A percentile compares a stretch with the other conserved stretches of the same genome.
Evolutionary conservation across 2,888 invertebrate genomes (phyloP).

Genomic region (Glaucopsyche alexis): DNA sequence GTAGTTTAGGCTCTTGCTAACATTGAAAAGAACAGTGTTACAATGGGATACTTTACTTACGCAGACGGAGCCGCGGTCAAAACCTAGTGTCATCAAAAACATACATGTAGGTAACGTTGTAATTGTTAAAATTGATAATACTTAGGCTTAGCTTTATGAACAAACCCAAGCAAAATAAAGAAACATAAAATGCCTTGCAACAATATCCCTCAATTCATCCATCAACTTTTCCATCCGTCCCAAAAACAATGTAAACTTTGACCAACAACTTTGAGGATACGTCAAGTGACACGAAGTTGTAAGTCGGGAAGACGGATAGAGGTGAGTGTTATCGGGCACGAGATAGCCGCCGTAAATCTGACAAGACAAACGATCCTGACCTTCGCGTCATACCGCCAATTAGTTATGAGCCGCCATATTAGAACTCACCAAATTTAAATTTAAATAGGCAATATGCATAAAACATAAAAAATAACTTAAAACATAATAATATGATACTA

Average conservation of each 20-base stretch:
- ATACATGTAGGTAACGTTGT: no score
- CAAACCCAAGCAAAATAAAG: not conserved
- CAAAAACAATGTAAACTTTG: not conserved
- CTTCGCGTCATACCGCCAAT: constrained; percentile 47
- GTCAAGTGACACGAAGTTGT: not conserved
- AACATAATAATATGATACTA: no score
- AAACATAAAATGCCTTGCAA: not conserved
- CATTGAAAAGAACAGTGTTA: no score
- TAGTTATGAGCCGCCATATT: constrained; percentile 38
- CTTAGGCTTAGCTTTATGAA: no score
- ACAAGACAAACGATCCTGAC: constrained; percentile 66
- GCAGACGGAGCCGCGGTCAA: no score
- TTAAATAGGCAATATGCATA: no score
- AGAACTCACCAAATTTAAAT: not conserved
- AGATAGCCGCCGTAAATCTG: constrained; percentile 70
- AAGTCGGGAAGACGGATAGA: constrained; percentile 19
- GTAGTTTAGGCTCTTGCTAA: no score
- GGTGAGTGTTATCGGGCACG: constrained; percentile 48
- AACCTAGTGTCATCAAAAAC: no score
- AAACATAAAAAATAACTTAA: no score
- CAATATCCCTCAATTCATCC: not conserved
- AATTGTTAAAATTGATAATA: no score
- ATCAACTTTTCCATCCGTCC: not conserved
- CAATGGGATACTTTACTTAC: no score
- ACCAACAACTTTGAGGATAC: constrained; percentile 1